These are phyloP conservation scores for Ceyx melanurus DNA, from an alignment of 2,113 vertebrate species.

Conservation along the genomic window DNA sequence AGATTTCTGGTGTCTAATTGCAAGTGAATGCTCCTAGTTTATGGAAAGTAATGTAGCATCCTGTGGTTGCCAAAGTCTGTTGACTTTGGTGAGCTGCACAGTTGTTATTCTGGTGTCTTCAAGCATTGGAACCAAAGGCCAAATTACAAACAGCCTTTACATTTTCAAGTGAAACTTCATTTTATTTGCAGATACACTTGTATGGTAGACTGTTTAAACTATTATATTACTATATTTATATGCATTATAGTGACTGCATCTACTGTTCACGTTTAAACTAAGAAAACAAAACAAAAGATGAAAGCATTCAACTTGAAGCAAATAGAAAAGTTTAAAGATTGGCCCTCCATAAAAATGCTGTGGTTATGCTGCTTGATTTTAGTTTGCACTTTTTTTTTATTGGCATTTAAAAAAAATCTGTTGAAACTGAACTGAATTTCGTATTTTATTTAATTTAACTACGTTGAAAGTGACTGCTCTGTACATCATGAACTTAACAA, in stretches of 20 bases:
- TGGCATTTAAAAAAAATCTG: slow-evolving; percentile 73
- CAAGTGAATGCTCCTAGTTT: slow-evolving; percentile 69
- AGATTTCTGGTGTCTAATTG: slow-evolving; percentile 26
- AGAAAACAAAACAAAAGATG: slow-evolving; percentile 58
- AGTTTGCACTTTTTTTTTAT: slow-evolving; percentile 82
- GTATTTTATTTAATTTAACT: slow-evolving; percentile 80
- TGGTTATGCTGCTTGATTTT: slow-evolving; percentile 84
- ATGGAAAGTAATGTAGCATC: slow-evolving; percentile 52
- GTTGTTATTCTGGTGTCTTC: slow-evolving; percentile 73
- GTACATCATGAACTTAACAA: slow-evolving; percentile 81
- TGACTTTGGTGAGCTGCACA: slow-evolving; percentile 73
- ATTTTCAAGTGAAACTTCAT: slow-evolving; percentile 73
- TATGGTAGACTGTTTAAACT: slow-evolving; percentile 76
- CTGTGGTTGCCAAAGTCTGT: slow-evolving; percentile 72
- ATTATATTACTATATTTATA: slow-evolving; percentile 77
- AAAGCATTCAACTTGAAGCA: slow-evolving; percentile 69
- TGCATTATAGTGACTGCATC: slow-evolving; percentile 71
- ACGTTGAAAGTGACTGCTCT: slow-evolving; percentile 80
- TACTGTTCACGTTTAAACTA: slow-evolving; percentile 76
- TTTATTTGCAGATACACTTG: slow-evolving; percentile 77
- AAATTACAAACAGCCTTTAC: slow-evolving; percentile 79
- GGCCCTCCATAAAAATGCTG: slow-evolving; percentile 74
- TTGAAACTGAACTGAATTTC: slow-evolving; percentile 77
- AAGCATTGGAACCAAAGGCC: slow-evolving; percentile 83
- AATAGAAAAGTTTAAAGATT: slow-evolving; percentile 61